Evolutionary conservation across 1,140 invertebrate species (phyloP).

Genomic region (Delia radicum): DNA sequence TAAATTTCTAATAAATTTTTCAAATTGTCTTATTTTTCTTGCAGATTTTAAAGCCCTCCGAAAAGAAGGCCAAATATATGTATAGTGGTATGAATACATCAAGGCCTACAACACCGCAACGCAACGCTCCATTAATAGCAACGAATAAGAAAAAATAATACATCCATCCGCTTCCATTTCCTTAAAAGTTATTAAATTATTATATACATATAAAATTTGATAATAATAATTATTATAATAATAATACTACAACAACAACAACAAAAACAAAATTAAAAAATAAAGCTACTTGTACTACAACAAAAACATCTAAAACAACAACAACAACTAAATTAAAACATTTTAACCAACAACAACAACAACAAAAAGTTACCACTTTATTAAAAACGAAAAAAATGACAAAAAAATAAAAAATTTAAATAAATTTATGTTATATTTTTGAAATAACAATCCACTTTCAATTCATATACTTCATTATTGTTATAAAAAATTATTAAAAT

Average conservation of each 20-base stretch:
- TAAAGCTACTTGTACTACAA: constrained; percentile 16
- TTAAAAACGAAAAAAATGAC: not conserved
- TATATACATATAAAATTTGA: constrained; percentile 32
- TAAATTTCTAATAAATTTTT: not conserved
- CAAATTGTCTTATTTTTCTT: not conserved
- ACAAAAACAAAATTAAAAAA: constrained; percentile 18
- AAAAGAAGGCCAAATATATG: constrained; percentile 99
- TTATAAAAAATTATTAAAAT: too few species aligned
- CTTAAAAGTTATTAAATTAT: constrained; percentile 50
- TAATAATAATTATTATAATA: constrained; percentile 24
- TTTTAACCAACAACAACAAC: not conserved
- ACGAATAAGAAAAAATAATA: constrained; percentile 77
- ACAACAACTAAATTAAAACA: not conserved
- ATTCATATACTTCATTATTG: too few species aligned
- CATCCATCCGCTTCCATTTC: constrained; percentile 57
- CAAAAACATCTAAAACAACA: not conserved
- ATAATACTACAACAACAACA: constrained; percentile 24
- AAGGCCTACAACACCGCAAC: constrained; percentile 83
- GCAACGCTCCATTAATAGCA: constrained; percentile 65
- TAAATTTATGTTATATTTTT: too few species aligned
- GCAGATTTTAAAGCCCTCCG: constrained; percentile 94
- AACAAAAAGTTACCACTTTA: not conserved
- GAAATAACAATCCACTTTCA: too few species aligned
- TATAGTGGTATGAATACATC: constrained; percentile 83
- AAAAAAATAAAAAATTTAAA: too few species aligned